Percentiles rank a stretch among this genome's conserved stretches.
phyloP scores from a whole-genome alignment of 2,888 invertebrate species.

The Molorchus minor region DNA sequence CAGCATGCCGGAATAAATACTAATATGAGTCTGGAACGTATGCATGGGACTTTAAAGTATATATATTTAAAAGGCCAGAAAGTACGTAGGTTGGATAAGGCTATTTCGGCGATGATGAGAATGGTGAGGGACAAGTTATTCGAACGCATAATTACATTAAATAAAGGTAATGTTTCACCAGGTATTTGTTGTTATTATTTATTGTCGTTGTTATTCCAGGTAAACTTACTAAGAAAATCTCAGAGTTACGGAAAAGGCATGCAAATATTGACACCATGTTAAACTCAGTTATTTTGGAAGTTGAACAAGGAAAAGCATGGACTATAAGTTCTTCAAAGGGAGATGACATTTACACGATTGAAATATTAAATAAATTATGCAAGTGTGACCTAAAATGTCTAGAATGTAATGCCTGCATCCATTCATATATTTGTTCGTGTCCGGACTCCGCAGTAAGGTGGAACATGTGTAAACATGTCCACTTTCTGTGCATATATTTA shows the following conservation, averaged over 20 bases:
- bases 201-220: not conserved
- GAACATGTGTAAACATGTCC: not conserved
- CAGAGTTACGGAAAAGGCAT: not conserved
- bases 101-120: slow-evolving; percentile 37
- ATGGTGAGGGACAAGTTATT: slow-evolving; percentile 43
- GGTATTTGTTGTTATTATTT: not conserved
- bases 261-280: not conserved
- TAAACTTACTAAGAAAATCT: not conserved
- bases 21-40: not conserved
- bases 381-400: not conserved
- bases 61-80: slow-evolving; percentile 43
- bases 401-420: not conserved
- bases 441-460: not conserved
- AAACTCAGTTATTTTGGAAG: not conserved
- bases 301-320: not conserved
- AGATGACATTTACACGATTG: not conserved
- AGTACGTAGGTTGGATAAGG: slow-evolving; percentile 40
- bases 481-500: too few species aligned
- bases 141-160: slow-evolving; percentile 33
- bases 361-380: not conserved
- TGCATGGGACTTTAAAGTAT: slow-evolving; percentile 30
- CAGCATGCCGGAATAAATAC: slow-evolving; percentile 21
- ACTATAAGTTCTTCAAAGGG: not conserved
- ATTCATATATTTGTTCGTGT: not conserved
- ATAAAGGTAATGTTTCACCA: slow-evolving; percentile 40